Base-by-base conservation (phyloP, 2,797 vertebrate genomes). In the Rhincodon typus region DNA sequence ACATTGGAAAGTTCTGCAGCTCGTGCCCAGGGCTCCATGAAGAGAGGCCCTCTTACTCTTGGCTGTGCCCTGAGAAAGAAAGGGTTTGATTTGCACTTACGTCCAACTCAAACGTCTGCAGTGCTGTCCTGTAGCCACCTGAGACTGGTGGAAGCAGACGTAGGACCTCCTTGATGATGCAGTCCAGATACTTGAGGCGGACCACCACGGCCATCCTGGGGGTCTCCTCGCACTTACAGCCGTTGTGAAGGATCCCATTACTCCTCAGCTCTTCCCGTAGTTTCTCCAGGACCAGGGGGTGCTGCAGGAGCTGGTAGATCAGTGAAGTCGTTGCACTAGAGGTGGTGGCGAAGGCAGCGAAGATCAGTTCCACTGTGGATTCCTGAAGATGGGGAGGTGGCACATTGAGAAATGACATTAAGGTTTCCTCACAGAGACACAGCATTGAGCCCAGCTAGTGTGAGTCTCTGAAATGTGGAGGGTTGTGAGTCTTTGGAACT, bases 91-190 rank as follows among this genome's bases (percentile, higher is more conserved):
- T 38, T n/a, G 46, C 46, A 98, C 99, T 99, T 97, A 99, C 99
- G 0, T 99, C 99, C 0, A 99, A 98, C 97, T 99, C 99, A 0
- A 99, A 99, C 96, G 99, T 99, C 97, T 99, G 99, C 97, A 99
- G 97, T 96, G 99, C 99, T 0, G 98, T 99, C n/a, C 99, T 97
- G 97, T 99, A 99, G 4, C 99, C 99, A 0, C 99, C 99, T 0
- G 99, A 99, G 82, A 99, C 98, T 0, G 99, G 99, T 0, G 99
- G 99, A 96, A 98, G 99, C 95, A 99, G 99, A 50, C 99, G 98
- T 96, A 99, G 98, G 72, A 99, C 99, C 97, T 99, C 99, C 97
- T 99, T 99, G 97, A 99, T 99, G 97, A 99, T 98, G 0, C 99
- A 99, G 97, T 99, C 99, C 97, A 99, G 98, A 97, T 99, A 99